These are phyloP conservation scores for Campoplex capitator DNA, from an alignment of 2,888 invertebrate species.

Conservation along the genomic window DNA sequence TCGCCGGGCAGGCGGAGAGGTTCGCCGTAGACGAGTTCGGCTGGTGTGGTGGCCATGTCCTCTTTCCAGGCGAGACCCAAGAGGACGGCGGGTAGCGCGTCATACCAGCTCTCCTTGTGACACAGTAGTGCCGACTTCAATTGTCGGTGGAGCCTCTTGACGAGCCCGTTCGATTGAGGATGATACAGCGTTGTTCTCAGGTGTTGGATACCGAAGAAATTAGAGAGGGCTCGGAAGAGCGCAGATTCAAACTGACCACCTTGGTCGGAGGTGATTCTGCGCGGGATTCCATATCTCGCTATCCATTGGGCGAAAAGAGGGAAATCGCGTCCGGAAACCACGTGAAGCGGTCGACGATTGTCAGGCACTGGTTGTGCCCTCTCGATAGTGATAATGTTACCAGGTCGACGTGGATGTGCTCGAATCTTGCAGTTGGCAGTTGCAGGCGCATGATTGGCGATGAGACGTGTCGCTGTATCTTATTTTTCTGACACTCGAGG, in stretches of 20 bases:
- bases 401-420: constrained; percentile 46
- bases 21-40: constrained; percentile 73
- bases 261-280: constrained; percentile 31
- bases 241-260: constrained; percentile 47
- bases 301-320: neutral
- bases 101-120: constrained; percentile 69
- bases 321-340: constrained; percentile 37
- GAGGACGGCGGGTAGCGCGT: constrained; percentile 71
- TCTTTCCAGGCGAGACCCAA: constrained; percentile 74
- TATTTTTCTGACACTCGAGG: constrained; percentile 4
- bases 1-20: constrained; percentile 73
- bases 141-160: constrained; percentile 64
- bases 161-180: constrained; percentile 65
- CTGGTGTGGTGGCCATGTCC: constrained; percentile 73
- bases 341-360: constrained; percentile 47
- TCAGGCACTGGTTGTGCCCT: constrained; percentile 32
- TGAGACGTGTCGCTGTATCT: neutral
- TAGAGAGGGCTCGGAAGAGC: neutral
- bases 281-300: neutral
- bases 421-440: constrained; percentile 37
- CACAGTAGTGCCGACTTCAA: constrained; percentile 71
- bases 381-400: constrained; percentile 22
- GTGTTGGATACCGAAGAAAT: constrained; percentile 49
- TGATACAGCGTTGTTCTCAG: constrained; percentile 43
- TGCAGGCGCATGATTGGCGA: too few relatives aligned